Evolutionary conservation across 2,888 invertebrate species (phyloP).

Genomic region (Theretra japonica): DNA sequence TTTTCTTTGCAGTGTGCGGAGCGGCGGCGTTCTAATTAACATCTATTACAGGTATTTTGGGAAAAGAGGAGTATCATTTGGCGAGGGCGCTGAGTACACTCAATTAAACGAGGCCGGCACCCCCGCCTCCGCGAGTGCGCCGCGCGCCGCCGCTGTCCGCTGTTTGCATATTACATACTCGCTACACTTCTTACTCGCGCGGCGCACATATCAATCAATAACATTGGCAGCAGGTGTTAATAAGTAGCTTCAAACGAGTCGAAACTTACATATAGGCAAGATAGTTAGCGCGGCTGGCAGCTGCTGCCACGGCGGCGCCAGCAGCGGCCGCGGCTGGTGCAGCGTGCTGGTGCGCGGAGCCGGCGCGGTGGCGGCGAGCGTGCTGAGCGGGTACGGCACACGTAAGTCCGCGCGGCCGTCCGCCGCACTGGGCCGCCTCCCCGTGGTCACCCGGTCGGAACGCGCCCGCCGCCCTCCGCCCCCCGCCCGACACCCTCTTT

Average conservation of each 20-base stretch:
- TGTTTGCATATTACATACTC: constrained; percentile 26
- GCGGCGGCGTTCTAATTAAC: constrained; percentile 80
- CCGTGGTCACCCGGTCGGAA: constrained; percentile 86
- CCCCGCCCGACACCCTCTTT: constrained; percentile 78
- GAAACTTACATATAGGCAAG: neutral
- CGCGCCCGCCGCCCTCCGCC: constrained; percentile 64
- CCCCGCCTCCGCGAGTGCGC: constrained; percentile 46
- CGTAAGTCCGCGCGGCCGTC: constrained; percentile 59
- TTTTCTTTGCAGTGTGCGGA: constrained; percentile 73
- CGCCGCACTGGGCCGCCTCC: constrained; percentile 65
- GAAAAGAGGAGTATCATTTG: constrained; percentile 80
- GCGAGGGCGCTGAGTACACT: constrained; percentile 82
- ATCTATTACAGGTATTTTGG: constrained; percentile 83
- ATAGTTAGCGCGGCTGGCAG: neutral
- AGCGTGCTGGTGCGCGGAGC: constrained; percentile 4
- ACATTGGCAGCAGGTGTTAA: neutral
- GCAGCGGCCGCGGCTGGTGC: neutral
- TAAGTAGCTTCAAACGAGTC: neutral
- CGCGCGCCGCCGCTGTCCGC: constrained; percentile 28
- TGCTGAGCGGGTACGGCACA: constrained; percentile 55
- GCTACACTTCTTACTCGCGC: neutral
- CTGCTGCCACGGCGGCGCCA: neutral
- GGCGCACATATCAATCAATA: constrained; percentile 12
- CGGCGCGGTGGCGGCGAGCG: constrained; percentile 36
- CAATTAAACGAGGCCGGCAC: constrained; percentile 74